Conservation (phyloP, 2,797 vertebrate species). For the Sebastes matsubarae region DNA sequence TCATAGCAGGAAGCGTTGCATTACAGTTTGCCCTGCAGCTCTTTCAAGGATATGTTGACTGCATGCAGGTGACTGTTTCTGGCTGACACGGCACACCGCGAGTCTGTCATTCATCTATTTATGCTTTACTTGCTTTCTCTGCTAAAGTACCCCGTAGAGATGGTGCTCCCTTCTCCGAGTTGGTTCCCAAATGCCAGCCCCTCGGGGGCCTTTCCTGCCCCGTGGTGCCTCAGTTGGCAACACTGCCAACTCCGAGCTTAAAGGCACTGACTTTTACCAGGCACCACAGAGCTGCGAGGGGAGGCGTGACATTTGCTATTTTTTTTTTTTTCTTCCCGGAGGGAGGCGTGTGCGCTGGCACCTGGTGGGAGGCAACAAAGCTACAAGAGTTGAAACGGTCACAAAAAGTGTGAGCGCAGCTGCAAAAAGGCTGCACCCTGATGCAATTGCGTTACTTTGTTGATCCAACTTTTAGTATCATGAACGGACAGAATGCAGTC, state of each 20-base stretch:
- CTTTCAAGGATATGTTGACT: constrained; percentile 6
- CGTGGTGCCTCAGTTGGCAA: constrained; percentile 70
- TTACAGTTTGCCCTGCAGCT: background rate
- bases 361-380: constrained; percentile 33
- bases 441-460: background rate
- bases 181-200: constrained; percentile 76
- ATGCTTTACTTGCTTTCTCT: constrained; percentile 35
- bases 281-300: constrained; percentile 58
- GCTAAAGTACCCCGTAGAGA: constrained; percentile 47
- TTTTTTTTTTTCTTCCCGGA: constrained; percentile 37
- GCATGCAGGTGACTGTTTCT: constrained; percentile 7
- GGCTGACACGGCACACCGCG: constrained; percentile 8
- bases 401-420: background rate
- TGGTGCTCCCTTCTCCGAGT: constrained; percentile 47
- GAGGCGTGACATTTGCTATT: constrained; percentile 72
- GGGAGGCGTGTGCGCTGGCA: constrained; percentile 23
- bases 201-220: constrained; percentile 73
- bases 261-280: constrained; percentile 75
- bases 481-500: background rate
- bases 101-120: constrained; percentile 44
- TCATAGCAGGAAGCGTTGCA: background rate
- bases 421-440: background rate
- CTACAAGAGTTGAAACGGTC: constrained; percentile 11
- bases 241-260: constrained; percentile 66
- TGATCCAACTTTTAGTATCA: background rate